Conservation (phyloP, 2,888 invertebrate genomes). For the Adelognathus sp. region DNA sequence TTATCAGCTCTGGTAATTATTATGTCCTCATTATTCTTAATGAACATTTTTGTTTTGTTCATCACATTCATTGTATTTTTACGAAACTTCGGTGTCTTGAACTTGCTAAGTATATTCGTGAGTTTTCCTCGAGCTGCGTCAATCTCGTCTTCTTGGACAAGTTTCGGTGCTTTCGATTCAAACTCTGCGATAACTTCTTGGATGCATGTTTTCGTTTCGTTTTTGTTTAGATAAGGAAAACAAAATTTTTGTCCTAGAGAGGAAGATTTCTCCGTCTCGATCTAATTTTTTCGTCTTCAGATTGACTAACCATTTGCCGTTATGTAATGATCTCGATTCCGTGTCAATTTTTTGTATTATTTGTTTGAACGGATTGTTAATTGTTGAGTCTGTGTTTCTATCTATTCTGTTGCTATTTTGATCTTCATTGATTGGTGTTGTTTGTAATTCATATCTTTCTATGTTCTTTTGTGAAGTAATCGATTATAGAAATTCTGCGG, state of each 20-base stretch:
- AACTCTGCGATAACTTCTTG: neutral
- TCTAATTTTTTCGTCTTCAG: neutral
- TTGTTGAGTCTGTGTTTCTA: no score
- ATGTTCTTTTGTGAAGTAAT: neutral
- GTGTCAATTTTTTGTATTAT: neutral
- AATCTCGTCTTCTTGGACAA: neutral
- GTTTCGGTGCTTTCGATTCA: neutral
- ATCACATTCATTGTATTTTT: neutral
- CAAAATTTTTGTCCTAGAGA: neutral
- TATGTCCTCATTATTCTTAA: neutral
- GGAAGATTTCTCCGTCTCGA: neutral
- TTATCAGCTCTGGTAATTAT: constrained; percentile 11
- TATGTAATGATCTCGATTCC: neutral
- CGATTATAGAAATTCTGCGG: neutral
- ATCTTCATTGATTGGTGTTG: no score
- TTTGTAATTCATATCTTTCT: neutral
- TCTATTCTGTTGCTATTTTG: no score
- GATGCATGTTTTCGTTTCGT: neutral
- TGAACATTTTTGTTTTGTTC: neutral
- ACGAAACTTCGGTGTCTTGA: neutral
- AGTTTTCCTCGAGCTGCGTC: neutral
- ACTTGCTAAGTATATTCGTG: neutral
- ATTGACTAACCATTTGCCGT: neutral
- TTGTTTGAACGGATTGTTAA: no score
- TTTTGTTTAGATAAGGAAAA: neutral